Conservation (phyloP, 2,113 vertebrate genomes). For the Gasterosteus aculeatus region DNA sequence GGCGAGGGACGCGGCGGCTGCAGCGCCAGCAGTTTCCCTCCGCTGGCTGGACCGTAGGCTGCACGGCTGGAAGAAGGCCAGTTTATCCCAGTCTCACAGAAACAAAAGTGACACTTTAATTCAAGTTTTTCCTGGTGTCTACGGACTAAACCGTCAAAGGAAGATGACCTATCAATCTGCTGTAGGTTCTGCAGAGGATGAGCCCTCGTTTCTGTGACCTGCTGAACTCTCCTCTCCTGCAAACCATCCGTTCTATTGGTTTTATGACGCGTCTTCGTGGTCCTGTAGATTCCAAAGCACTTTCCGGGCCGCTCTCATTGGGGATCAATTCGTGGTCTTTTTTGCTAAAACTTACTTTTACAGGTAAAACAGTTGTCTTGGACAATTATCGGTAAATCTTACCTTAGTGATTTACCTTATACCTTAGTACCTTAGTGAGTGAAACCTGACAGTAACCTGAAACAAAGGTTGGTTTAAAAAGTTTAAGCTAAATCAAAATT, state of each 20-base stretch:
- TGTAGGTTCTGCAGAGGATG: conserved; percentile 5
- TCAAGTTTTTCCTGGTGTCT: neutral
- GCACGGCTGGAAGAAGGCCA: conserved; percentile 35
- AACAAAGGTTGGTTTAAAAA: neutral
- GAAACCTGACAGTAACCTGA: neutral
- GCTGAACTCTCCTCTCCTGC: neutral
- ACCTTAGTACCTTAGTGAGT: no score
- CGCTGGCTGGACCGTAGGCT: conserved; percentile 39
- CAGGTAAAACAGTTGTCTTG: neutral
- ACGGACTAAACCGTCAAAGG: neutral
- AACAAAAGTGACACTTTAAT: conserved; percentile 3
- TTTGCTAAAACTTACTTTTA: neutral
- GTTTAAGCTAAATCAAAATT: neutral
- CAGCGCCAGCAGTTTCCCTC: conserved; percentile 18
- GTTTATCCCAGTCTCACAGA: conserved; percentile 27
- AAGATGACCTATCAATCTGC: neutral
- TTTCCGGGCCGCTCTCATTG: neutral
- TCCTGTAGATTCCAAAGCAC: neutral
- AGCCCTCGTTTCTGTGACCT: conserved; percentile 22
- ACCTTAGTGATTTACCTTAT: neutral
- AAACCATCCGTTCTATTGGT: conserved; percentile 17
- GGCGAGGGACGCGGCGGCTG: conserved; percentile 21
- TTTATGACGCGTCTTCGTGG: conserved; percentile 2
- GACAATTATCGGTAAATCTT: neutral
- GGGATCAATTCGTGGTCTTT: neutral